These are phyloP conservation scores for Cherax quadricarinatus DNA, from an alignment of 1,140 invertebrate species.

Conservation along the genomic window DNA sequence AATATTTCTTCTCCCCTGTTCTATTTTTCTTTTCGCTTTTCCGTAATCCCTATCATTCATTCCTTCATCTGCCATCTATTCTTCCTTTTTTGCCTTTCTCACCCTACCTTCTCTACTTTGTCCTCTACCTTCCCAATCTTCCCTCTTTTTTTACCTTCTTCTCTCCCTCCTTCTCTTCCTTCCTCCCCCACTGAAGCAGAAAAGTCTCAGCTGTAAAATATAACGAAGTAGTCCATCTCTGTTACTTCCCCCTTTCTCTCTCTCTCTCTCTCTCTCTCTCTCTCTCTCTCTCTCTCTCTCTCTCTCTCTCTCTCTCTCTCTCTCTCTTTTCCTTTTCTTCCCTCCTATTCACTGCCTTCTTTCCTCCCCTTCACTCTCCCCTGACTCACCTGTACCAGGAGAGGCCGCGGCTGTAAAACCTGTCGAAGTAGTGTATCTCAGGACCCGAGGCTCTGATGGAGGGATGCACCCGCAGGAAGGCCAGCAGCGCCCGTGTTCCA, in stretches of 20 bases:
- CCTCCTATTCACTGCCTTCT: conserved; percentile 5
- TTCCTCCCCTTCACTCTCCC: neutral
- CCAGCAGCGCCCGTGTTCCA: conserved; percentile 90
- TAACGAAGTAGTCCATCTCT: too few species aligned
- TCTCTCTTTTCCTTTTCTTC: conserved; percentile 11
- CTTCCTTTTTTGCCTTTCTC: neutral
- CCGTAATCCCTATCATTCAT: too few species aligned
- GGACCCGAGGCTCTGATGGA: conserved; percentile 82
- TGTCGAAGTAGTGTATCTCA: conserved; percentile 77
- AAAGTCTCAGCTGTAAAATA: too few species aligned
- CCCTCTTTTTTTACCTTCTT: too few species aligned
- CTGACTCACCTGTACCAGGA: conserved; percentile 85
- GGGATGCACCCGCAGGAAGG: conserved; percentile 93
- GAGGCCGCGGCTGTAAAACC: conserved; percentile 87
- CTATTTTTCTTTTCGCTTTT: too few species aligned
- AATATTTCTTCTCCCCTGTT: too few species aligned
- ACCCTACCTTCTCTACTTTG: too few species aligned
- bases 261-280: conserved; percentile 18
- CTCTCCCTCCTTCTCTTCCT: conserved; percentile 2
- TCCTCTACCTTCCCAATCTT: too few species aligned
- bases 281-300: conserved; percentile 16
- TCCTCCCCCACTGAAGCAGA: neutral
- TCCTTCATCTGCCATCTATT: too few species aligned
- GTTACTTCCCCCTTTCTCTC: neutral
- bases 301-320: conserved; percentile 14